Percentiles rank a stretch among this genome's conserved stretches.
Evolutionary conservation across 2,113 vertebrate genomes (phyloP).

Genomic region (Ardeotis arabs): DNA sequence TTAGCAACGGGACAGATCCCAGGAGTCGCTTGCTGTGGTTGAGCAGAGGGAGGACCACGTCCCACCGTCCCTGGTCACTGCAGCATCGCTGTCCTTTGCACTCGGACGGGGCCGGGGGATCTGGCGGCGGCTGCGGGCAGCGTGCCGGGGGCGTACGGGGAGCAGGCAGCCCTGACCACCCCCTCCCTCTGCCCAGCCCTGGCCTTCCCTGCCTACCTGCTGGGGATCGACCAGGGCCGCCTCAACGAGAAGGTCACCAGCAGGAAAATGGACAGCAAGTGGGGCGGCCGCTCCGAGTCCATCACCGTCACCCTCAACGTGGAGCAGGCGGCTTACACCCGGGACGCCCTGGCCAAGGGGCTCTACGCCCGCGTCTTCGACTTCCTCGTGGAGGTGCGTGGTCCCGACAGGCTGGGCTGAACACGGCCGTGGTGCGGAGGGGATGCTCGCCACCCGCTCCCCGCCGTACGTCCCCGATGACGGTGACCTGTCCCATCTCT

Average conservation of each 20-base stretch:
- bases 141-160: fast-evolving
- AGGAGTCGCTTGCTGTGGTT: background rate
- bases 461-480: fast-evolving
- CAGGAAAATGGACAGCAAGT: slow-evolving; percentile 96
- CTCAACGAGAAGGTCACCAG: slow-evolving; percentile 94
- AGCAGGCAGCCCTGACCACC: background rate
- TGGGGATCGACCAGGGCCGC: slow-evolving; percentile 86
- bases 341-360: slow-evolving; percentile 93
- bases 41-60: background rate
- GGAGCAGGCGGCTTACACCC: slow-evolving; percentile 92
- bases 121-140: fast-evolving
- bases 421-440: fast-evolving
- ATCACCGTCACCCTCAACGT: slow-evolving; percentile 93
- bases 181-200: slow-evolving; percentile 72
- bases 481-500: background rate
- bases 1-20: background rate
- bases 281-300: slow-evolving; percentile 91
- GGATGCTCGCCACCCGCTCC: background rate
- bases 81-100: background rate
- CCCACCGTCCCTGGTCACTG: fast-evolving
- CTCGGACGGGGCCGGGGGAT: fast-evolving
- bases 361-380: slow-evolving; percentile 91
- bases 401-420: fast-evolving
- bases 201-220: slow-evolving; percentile 92
- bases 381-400: slow-evolving; percentile 90